Conservation (phyloP, 2,888 invertebrate genomes). For the Stenodera caucasica region DNA sequence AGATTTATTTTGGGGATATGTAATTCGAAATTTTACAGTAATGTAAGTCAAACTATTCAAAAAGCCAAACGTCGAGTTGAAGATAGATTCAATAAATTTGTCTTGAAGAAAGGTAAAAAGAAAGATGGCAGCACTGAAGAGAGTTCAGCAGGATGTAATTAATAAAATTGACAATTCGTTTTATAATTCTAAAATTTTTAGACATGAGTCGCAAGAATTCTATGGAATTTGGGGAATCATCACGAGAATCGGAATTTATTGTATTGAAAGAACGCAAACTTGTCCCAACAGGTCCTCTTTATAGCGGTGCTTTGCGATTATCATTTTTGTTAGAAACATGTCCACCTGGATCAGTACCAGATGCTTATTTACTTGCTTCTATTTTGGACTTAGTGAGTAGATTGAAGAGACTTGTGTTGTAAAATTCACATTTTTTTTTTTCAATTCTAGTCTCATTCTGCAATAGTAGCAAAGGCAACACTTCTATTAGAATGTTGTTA, state of each 20-base stretch:
- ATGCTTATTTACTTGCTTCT: conserved; percentile 93
- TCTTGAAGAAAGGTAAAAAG: conserved; percentile 83
- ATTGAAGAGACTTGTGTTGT: not conserved
- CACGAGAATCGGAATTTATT: conserved; percentile 84
- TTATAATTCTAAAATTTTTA: conserved; percentile 38
- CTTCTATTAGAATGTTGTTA: conserved; percentile 93
- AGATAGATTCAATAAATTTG: conserved; percentile 82
- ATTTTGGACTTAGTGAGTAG: conserved; percentile 83
- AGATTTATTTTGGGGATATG: not conserved
- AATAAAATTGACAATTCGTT: not conserved
- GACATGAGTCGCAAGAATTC: conserved; percentile 81
- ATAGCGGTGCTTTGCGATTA: conserved; percentile 87
- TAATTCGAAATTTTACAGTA: conserved; percentile 42
- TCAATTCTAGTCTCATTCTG: conserved; percentile 91
- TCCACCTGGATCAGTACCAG: conserved; percentile 94
- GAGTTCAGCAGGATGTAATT: conserved; percentile 73
- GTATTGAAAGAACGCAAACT: conserved; percentile 84
- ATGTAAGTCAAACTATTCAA: conserved; percentile 69
- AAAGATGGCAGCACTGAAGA: conserved; percentile 89
- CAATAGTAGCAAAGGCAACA: conserved; percentile 89
- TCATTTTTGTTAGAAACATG: conserved; percentile 93
- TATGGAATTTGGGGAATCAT: conserved; percentile 76
- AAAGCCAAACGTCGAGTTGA: conserved; percentile 88
- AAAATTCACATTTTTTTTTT: conserved; percentile 33
- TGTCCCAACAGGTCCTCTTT: conserved; percentile 76